Conservation (phyloP, 2,113 vertebrate species). For the Chiloscyllium plagiosum region DNA sequence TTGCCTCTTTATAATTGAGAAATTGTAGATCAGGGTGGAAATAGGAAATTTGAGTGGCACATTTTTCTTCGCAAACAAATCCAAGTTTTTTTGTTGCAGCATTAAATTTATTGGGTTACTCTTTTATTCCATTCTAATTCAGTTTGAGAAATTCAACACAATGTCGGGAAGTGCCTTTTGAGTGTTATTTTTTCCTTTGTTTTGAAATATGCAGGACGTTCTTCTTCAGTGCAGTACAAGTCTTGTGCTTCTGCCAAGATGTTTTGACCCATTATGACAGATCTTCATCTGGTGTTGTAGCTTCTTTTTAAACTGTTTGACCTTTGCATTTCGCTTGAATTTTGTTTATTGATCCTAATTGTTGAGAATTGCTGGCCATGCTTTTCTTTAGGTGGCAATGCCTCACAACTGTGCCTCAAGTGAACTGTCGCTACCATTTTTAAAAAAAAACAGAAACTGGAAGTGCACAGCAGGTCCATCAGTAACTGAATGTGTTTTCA, state of each 20-base stretch:
- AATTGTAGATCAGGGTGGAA: neutral
- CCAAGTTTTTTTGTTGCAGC: neutral
- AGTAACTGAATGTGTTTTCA: slow-evolving; percentile 8
- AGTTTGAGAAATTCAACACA: neutral
- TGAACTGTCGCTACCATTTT: neutral
- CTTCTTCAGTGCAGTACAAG: slow-evolving; percentile 18
- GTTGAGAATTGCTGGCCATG: slow-evolving; percentile 4
- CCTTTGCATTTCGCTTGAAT: slow-evolving; percentile 1
- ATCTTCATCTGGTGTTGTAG: slow-evolving; percentile 29
- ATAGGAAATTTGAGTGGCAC: neutral
- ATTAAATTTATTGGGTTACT: neutral
- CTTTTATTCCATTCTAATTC: neutral
- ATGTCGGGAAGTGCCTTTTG: slow-evolving; percentile 23
- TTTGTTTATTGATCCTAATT: slow-evolving; percentile 18
- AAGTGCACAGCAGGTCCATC: neutral
- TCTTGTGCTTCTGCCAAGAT: slow-evolving; percentile 32
- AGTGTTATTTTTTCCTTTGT: slow-evolving; percentile 25
- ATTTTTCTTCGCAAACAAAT: neutral
- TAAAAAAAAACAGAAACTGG: neutral
- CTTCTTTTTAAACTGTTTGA: slow-evolving; percentile 32
- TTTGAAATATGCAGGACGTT: slow-evolving; percentile 22
- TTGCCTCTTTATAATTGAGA: neutral
- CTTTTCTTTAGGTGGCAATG: slow-evolving; percentile 34
- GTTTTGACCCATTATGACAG: slow-evolving; percentile 31
- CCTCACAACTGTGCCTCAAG: slow-evolving; percentile 27